Percentiles rank a stretch among this genome's conserved stretches.
phyloP scores from a whole-genome alignment of 2,888 invertebrate species.

The Dryobotodes eremita region DNA sequence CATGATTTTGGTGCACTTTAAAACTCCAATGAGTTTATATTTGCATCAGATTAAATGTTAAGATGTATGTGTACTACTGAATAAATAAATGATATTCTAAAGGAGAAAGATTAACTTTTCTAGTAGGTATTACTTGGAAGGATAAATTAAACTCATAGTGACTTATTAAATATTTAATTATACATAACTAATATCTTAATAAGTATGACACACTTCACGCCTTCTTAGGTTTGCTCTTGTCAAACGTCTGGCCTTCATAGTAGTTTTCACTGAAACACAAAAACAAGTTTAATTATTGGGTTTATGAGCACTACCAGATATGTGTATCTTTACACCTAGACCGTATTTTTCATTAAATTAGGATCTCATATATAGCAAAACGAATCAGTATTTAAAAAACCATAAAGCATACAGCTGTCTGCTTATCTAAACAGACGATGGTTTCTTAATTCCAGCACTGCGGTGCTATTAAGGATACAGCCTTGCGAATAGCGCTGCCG shows the following conservation, averaged over 20 bases:
- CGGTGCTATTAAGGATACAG: too few species aligned
- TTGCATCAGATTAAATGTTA: too few species aligned
- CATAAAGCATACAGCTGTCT: neutral
- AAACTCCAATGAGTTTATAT: too few species aligned
- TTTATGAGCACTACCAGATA: neutral
- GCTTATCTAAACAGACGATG: too few species aligned
- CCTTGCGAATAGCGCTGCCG: too few species aligned
- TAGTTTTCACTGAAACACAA: constrained; percentile 92
- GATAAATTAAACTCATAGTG: constrained; percentile 47
- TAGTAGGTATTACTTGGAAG: neutral
- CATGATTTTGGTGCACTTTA: too few species aligned
- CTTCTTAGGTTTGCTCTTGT: constrained; percentile 88
- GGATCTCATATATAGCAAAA: neutral
- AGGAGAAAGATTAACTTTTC: neutral
- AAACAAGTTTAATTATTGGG: neutral
- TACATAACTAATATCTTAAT: constrained; percentile 70
- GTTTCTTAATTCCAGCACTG: too few species aligned
- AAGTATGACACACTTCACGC: constrained; percentile 81
- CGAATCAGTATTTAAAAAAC: too few species aligned
- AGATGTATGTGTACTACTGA: too few species aligned
- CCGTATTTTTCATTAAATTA: neutral
- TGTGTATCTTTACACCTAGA: neutral
- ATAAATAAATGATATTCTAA: too few species aligned
- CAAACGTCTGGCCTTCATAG: constrained; percentile 90
- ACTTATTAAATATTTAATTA: constrained; percentile 71